Percentiles rank a stretch among this genome's conserved stretches.
Evolutionary conservation across 2,888 invertebrate genomes (phyloP).

Genomic region (Lepidochrysops patricia): DNA sequence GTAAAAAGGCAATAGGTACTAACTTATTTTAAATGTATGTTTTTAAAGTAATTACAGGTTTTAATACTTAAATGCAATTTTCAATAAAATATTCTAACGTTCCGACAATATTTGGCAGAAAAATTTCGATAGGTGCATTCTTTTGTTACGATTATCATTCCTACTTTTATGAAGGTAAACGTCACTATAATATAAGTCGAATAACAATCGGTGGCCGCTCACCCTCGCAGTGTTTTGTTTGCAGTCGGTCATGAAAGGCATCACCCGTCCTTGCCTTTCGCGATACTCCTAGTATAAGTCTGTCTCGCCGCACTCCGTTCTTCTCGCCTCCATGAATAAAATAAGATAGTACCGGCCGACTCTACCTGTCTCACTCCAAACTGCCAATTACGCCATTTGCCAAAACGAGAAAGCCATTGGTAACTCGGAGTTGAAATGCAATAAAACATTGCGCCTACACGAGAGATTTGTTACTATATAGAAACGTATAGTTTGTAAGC

Average conservation of each 20-base stretch:
- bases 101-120: not conserved
- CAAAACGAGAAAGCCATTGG: slow-evolving; percentile 37
- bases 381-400: slow-evolving; percentile 26
- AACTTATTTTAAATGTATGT: no score
- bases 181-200: slow-evolving; percentile 43
- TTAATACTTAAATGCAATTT: not conserved
- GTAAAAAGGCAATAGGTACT: no score
- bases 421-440: slow-evolving; percentile 45
- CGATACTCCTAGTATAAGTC: slow-evolving; percentile 37
- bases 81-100: not conserved
- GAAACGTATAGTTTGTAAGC: slow-evolving; percentile 38
- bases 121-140: slow-evolving; percentile 39
- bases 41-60: no score
- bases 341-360: slow-evolving; percentile 47
- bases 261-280: slow-evolving; percentile 43
- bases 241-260: slow-evolving; percentile 43
- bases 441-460: slow-evolving; percentile 53
- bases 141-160: slow-evolving; percentile 48
- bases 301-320: slow-evolving; percentile 39
- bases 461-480: slow-evolving; percentile 52
- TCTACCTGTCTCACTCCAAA: slow-evolving; percentile 46
- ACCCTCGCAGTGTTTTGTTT: slow-evolving; percentile 50
- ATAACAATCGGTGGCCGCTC: slow-evolving; percentile 60
- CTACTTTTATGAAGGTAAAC: slow-evolving; percentile 41
- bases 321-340: slow-evolving; percentile 58